Conservation (phyloP, 2,888 invertebrate genomes). For the Ariolimax columbianus region DNA sequence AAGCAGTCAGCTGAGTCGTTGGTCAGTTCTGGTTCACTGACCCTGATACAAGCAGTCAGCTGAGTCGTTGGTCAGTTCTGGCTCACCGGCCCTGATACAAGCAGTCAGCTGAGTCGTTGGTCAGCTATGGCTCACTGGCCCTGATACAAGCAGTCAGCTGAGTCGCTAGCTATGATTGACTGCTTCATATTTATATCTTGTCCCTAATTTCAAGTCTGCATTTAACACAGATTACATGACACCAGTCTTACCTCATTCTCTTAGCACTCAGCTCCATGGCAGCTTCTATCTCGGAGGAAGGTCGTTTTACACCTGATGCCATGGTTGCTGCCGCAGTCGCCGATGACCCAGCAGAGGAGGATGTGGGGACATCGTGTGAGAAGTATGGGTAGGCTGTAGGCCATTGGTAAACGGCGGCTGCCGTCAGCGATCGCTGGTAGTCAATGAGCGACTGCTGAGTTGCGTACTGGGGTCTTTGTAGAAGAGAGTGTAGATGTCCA, state of each 20-base stretch:
- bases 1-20: too few species aligned
- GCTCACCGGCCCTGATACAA: too few species aligned
- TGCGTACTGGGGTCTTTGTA: constrained; percentile 44
- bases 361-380: constrained; percentile 24
- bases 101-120: too few species aligned
- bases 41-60: too few species aligned
- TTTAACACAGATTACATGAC: too few species aligned
- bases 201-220: too few species aligned
- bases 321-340: constrained; percentile 15
- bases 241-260: constrained; percentile 50
- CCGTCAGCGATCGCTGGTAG: constrained; percentile 47
- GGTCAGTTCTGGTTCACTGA: too few species aligned
- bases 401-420: constrained; percentile 16
- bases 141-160: too few species aligned
- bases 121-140: too few species aligned
- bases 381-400: constrained; percentile 41
- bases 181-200: too few species aligned
- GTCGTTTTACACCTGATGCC: constrained; percentile 52
- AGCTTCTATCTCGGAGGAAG: constrained; percentile 52
- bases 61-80: too few species aligned
- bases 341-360: constrained; percentile 11
- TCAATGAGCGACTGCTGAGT: constrained; percentile 51
- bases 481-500: constrained; percentile 49
- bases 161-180: too few species aligned
- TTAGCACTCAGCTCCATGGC: constrained; percentile 52